These are phyloP conservation scores for Torymus tubicola DNA, from an alignment of 2,888 invertebrate genomes.

Conservation along the genomic window DNA sequence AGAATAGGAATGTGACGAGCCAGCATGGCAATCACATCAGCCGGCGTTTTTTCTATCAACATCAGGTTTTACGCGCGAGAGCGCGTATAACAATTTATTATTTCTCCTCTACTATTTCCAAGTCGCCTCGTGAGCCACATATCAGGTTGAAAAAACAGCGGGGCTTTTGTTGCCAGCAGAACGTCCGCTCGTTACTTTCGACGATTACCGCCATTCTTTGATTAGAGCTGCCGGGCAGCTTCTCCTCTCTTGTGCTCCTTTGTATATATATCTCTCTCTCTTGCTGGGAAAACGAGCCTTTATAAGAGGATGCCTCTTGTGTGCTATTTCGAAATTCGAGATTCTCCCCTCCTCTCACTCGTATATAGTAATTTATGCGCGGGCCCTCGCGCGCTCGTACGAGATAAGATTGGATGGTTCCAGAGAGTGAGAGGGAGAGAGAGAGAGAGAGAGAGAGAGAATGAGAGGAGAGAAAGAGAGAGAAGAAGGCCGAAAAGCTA, in stretches of 20 bases:
- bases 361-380: constrained; percentile 72
- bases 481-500: constrained; percentile 70
- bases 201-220: constrained; percentile 70
- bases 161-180: constrained; percentile 56
- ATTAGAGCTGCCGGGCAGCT: constrained; percentile 60
- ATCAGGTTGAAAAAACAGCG: constrained; percentile 48
- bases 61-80: constrained; percentile 1
- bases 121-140: constrained; percentile 2
- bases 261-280: constrained; percentile 23
- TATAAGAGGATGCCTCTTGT: constrained; percentile 45
- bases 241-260: constrained; percentile 33
- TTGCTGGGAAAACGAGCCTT: constrained; percentile 52
- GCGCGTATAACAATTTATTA: constrained; percentile 37
- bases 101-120: background rate
- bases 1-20: constrained; percentile 22
- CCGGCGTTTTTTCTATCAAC: background rate
- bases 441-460: background rate
- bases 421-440: constrained; percentile 60
- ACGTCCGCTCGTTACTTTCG: constrained; percentile 69
- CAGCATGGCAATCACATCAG: too few relatives aligned
- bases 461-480: background rate
- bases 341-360: constrained; percentile 39
- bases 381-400: constrained; percentile 66
- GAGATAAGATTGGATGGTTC: constrained; percentile 75
- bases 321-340: constrained; percentile 70